Base-by-base conservation (phyloP, 23 tunicate species). In the Oikopleura vanhoeffeni region DNA sequence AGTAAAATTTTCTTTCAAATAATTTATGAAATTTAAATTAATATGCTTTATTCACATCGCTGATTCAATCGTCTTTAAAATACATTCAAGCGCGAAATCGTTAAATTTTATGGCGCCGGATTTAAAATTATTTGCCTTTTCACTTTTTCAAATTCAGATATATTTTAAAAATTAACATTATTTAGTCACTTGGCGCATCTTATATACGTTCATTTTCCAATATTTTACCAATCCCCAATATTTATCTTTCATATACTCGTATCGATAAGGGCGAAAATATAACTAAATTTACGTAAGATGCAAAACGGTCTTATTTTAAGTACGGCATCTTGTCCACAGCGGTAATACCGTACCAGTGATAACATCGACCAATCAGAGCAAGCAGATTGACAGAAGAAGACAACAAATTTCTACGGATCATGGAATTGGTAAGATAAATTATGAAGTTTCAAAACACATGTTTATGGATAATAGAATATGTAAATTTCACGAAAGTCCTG, bases 391-490 rank as follows among this genome's bases (percentile, higher is more conserved):
- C 27, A 2, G 34, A 18, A 2, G 27, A 18, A 2, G 79, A 71
- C 27, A 71, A 71, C n/a, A 30, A 30, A 30, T 2, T 71, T 71
- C 38, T 71, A 71, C 32, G 79, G 79, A 18, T 71, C 79, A 13
- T 71, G 79, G 79, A 38, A 71, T 30, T 71, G 79, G 79, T 71
- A 49, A 49, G 64, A 8, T 49, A 24, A n/a, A n/a, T n/a, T n/a
- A n/a, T n/a, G n/a, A n/a, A n/a, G n/a, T n/a, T n/a, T n/a, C n/a
- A n/a, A n/a, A n/a, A n/a, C n/a, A n/a, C n/a, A n/a, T n/a, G n/a
- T n/a, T n/a, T n/a, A n/a, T n/a, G n/a, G n/a, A n/a, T n/a, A n/a
- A n/a, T n/a, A n/a, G n/a, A n/a, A n/a, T n/a, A n/a, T n/a, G n/a
- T n/a, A n/a, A n/a, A n/a, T n/a, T n/a, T n/a, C n/a, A n/a, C n/a